phyloP scores from a whole-genome alignment of 2,113 vertebrate species.

The Rhea pennata region DNA sequence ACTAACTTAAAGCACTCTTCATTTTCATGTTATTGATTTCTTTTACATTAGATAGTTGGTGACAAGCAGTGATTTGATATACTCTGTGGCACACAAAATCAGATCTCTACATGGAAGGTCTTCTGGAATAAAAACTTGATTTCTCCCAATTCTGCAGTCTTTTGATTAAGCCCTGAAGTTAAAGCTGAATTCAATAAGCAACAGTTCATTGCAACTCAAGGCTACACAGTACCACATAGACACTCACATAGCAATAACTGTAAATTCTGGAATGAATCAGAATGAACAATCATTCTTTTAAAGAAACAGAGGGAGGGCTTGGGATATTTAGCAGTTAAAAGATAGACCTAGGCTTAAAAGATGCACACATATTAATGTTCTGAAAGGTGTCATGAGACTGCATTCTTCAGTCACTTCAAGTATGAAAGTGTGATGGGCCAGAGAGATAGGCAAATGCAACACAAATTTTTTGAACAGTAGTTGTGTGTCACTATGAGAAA shows the following conservation, averaged over 20 bases:
- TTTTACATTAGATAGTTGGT: not conserved
- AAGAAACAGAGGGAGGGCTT: not conserved
- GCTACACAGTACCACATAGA: not conserved
- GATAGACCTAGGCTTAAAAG: not conserved
- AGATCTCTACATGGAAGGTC: not conserved
- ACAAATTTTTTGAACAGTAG: not conserved
- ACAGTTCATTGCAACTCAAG: not conserved
- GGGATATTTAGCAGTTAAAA: not conserved
- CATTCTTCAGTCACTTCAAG: not conserved
- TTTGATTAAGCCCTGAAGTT: not conserved
- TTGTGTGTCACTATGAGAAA: not conserved
- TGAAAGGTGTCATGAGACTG: not conserved
- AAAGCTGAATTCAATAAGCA: not conserved
- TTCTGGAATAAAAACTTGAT: not conserved
- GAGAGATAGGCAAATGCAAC: not conserved
- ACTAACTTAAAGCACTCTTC: not conserved
- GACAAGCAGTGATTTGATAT: not conserved
- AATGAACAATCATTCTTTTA: not conserved
- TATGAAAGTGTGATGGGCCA: not conserved
- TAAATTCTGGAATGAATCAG: not conserved
- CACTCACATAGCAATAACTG: rapidly evolving
- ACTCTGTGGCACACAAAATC: not conserved
- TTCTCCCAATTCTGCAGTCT: not conserved
- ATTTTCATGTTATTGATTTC: not conserved
- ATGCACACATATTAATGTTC: not conserved